These are phyloP conservation scores for Sesamia inferens DNA, from an alignment of 2,888 invertebrate genomes.

Conservation along the genomic window DNA sequence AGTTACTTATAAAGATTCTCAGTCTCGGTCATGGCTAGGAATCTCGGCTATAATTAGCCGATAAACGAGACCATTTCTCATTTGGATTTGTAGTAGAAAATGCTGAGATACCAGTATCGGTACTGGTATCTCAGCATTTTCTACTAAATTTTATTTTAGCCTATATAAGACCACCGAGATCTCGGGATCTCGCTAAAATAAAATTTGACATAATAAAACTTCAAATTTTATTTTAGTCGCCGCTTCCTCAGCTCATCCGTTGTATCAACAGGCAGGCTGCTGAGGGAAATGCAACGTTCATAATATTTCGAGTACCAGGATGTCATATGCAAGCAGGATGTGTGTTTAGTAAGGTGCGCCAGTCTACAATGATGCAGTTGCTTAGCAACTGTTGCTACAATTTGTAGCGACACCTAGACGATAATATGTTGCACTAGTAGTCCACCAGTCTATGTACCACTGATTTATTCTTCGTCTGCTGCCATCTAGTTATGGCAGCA, in stretches of 20 bases:
- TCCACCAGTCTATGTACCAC: neutral
- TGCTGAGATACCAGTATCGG: too few relatives aligned
- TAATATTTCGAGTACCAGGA: neutral
- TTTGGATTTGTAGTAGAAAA: too few relatives aligned
- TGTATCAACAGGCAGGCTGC: neutral
- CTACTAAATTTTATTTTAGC: too few relatives aligned
- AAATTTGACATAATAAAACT: too few relatives aligned
- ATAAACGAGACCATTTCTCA: too few relatives aligned
- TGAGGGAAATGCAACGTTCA: neutral
- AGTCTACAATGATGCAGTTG: neutral
- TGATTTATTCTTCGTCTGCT: too few relatives aligned
- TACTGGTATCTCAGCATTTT: too few relatives aligned
- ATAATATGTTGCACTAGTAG: neutral
- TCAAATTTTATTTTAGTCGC: neutral
- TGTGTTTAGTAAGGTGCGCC: neutral
- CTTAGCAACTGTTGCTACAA: too few relatives aligned
- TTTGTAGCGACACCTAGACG: slow-evolving; percentile 1
- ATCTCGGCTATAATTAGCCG: too few relatives aligned
- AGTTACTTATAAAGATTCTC: too few relatives aligned
- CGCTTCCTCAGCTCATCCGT: neutral
- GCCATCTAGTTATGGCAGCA: neutral
- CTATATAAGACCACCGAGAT: too few relatives aligned
- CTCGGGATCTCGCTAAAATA: neutral
- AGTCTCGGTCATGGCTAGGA: too few relatives aligned
- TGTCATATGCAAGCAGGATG: neutral